These are phyloP conservation scores for Sphaerodactylus townsendi DNA, from an alignment of 2,113 vertebrate species.

Conservation along the genomic window DNA sequence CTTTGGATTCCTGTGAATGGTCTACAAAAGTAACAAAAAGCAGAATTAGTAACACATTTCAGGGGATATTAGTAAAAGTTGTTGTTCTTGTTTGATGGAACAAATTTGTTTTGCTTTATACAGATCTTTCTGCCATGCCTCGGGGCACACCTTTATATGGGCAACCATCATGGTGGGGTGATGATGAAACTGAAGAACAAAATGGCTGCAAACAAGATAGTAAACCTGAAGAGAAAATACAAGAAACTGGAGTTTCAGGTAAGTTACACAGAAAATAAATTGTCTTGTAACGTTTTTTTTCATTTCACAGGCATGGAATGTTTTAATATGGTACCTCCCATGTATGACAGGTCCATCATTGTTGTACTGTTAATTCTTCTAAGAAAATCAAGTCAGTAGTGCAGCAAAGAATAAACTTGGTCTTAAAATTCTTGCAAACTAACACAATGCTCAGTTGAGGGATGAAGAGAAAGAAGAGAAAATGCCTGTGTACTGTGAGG, in stretches of 20 bases:
- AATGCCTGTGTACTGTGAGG: neutral
- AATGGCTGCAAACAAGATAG: constrained; percentile 85
- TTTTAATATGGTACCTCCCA: neutral
- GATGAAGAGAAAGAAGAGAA: neutral
- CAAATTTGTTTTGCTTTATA: constrained; percentile 39
- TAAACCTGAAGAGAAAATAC: constrained; percentile 82
- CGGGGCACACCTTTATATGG: constrained; percentile 95
- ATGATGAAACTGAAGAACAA: constrained; percentile 91
- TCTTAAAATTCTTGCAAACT: neutral
- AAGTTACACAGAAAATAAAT: constrained; percentile 22
- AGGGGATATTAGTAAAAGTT: neutral
- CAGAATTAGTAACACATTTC: constrained; percentile 24
- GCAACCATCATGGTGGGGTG: constrained; percentile 98
- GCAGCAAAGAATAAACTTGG: neutral
- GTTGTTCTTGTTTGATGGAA: neutral
- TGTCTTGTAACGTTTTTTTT: neutral
- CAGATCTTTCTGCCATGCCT: constrained; percentile 85
- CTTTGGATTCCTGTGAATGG: constrained; percentile 60
- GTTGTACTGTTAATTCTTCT: neutral
- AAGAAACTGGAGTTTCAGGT: constrained; percentile 82
- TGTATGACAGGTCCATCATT: neutral
- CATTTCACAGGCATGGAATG: neutral
- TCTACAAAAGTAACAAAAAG: constrained; percentile 27
- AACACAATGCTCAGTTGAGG: neutral
- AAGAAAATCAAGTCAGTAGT: neutral